Evolutionary conservation across 2,888 invertebrate genomes (phyloP), one percentile per base, ranked within the genome.

Genomic region (Apoda limacodes): DNA sequence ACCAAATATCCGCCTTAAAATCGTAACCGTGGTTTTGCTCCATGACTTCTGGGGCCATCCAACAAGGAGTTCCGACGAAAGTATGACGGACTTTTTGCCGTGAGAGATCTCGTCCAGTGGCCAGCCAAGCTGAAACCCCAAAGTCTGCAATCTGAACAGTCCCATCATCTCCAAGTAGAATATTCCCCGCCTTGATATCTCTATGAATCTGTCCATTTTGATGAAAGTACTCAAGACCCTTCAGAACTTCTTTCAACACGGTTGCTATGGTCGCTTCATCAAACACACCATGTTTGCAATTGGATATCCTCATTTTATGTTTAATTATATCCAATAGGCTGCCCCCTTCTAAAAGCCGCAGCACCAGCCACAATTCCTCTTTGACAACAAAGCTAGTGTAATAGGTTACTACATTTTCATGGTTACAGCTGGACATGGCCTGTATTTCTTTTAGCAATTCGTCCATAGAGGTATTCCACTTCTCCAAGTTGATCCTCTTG

Each of bases 11-110:
- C 2, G 99, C 99, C 75, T 99, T 98, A 78, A 98, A 99, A 72
- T 99, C 98, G 66, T 99, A 99, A 4, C 99, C 99, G 65, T 96
- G 95, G 71, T 95, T 95, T 85, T 92, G 96, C 70, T 97, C 96
- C 98, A 99, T 99, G 42, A 99, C 99, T 81, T 99, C 99, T 5
- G 98, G 98, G 9, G 98, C 98, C 98, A 98, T 98, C 98, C 98
- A 99, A 68, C 98, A 98, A 1, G 98, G 98, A 7, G 99, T 99
- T 27, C 99, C 99, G 4, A 99, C 99, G 76, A 99, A 99, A 1
- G 99, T 99, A 71, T 99, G 98, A 9, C 98, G 85, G 30, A 97
- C 95, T 74, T 96, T 95, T 69, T 98, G 97, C 15, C 98, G 84
- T 23, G 95, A 95, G 38, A 97, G 80, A 70, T 98, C 98, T 24